Base-by-base conservation (phyloP, 2,797 vertebrate genomes). In the Anomalospiza imberbis region DNA sequence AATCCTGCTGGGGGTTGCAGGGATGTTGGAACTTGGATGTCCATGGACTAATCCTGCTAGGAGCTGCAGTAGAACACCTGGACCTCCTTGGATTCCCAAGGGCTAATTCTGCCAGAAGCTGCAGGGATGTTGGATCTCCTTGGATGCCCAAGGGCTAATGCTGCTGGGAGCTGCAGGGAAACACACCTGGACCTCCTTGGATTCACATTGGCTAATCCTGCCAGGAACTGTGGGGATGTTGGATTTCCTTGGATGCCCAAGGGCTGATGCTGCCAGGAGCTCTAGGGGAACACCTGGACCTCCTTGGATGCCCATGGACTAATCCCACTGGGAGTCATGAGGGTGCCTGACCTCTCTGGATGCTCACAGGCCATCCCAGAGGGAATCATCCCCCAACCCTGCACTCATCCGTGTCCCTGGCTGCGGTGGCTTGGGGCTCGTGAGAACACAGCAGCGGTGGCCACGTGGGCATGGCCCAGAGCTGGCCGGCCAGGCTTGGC, bases 381-480 rank as follows among this genome's bases (percentile, higher is more conserved):
- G 13, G 60, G 72, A 61, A 5, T 17, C 63, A 72, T 9, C 25
- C 10, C 42, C 14, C 18, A 36, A 1, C 9, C 15, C n/a, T 2
- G 17, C 1, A 5, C 55, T 44, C n/a, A 6, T 19, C 32, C 1
- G 0, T 44, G 44, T 66, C 40, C 67, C 53, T 5, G 10, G 42
- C 29, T 0, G 6, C 3, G 9, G 53, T 5, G 11, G n/a, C 63
- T 21, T 31, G 2, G 81, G 54, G 71, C 36, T 68, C 0, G 0
- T 22, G 85, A 54, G 85, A 88, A 60, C 94, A 61, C 2, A 1
- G 60, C 47, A 3, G 55, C 3, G 48, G 40, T 24, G 76, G 34
- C 81, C 10, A 3, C 4, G 4, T 4, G 82, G 66, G 57, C 14
- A 8, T 9, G 14, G 65, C 13, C 26, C 5, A 13, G 42, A 24